These are phyloP conservation scores for Cyprinus carpio DNA, from an alignment of 2,113 vertebrate genomes.

Conservation along the genomic window DNA sequence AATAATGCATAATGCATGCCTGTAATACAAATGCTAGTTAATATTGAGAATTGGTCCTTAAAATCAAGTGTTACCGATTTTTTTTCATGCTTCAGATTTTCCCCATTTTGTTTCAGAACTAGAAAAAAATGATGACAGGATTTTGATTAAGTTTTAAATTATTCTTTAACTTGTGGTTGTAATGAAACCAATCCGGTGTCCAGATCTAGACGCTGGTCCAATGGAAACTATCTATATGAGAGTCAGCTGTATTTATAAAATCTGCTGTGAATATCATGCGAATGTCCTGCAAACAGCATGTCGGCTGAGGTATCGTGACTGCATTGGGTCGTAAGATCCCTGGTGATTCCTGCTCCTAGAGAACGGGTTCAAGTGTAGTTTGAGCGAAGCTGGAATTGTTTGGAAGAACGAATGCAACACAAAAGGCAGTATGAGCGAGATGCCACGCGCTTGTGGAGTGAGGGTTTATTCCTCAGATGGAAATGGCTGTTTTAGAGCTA, in stretches of 20 bases:
- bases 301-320: neutral
- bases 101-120: too few relatives aligned
- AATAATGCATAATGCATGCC: too few relatives aligned
- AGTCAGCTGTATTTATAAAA: neutral
- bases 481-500: constrained; percentile 64
- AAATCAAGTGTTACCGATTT: too few relatives aligned
- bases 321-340: neutral
- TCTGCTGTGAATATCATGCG: neutral
- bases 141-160: too few relatives aligned
- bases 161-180: too few relatives aligned
- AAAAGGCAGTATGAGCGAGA: constrained; percentile 43
- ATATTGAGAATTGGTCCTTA: too few relatives aligned
- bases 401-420: constrained; percentile 33
- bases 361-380: neutral
- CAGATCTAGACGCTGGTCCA: too few relatives aligned
- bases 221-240: too few relatives aligned
- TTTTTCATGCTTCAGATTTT: too few relatives aligned
- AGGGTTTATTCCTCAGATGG: constrained; percentile 48
- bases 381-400: neutral
- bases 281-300: neutral
- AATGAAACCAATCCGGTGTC: too few relatives aligned
- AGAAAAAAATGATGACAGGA: too few relatives aligned
- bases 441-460: neutral
- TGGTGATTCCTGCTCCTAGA: neutral
- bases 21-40: too few relatives aligned